Base-by-base conservation (phyloP, 92 coral and sea anemone genomes). In the Muricea muricata region DNA sequence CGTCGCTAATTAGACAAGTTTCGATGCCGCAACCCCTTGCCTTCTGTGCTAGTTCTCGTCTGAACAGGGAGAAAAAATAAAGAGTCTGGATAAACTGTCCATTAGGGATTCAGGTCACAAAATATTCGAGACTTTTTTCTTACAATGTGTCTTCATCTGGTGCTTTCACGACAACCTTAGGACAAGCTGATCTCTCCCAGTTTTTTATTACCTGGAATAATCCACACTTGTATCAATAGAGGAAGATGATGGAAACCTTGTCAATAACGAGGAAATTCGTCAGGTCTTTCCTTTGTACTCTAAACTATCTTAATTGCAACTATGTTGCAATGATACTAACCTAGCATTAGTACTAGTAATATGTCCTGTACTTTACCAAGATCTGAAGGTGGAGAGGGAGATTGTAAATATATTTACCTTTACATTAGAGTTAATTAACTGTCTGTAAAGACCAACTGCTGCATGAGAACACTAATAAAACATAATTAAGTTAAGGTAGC, bases 101-200 rank as follows among this genome's bases (percentile, higher is more conserved):
- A 26, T 0, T 21, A 30, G 0, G 55, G 60, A 47, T 46, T 17
- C 35, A 46, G 17, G 46, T 0, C 26, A 34, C 17, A 7, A 1
- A 77, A 14, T 9, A 41, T 20, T 21, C 32, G 74, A 28, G 50
- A 12, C n/a, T n/a, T n/a, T 9, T 35, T 50, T 90, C 98, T 92
- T 81, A 94, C 98, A 94, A 61, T 25, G 91, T 85, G 17, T 80
- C 74, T 72, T 93, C 97, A 84, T 90, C 94, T 32, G 98, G 98
- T 18, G 95, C 98, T 79, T 95, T 95, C 7, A 95, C 97, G 18
- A 95, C 98, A 82, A 95, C 97, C 84, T 95, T 95, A 32, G 98
- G 94, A 52, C 90, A 87, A 0, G 93, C 91, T 61, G 98, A 91
- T 42, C 83, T 86, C 61, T 95, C 95, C 98, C 98, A 95, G 30